phyloP scores from a whole-genome alignment of 2,797 vertebrate species.

The Arrhamphus sclerolepis region DNA sequence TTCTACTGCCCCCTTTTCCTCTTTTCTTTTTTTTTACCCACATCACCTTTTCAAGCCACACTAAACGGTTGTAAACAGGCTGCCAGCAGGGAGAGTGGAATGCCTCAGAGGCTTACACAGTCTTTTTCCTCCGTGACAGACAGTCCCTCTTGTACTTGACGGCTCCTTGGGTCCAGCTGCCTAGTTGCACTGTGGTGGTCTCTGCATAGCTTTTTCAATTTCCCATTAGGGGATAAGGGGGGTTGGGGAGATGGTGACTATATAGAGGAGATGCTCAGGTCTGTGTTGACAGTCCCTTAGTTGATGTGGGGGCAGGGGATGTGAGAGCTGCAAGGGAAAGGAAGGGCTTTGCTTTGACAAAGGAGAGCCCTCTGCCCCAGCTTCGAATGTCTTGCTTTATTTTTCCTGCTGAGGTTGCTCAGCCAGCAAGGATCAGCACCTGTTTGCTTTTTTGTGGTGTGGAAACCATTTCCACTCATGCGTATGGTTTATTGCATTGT shows the following conservation, averaged over 20 bases:
- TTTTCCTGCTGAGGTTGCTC: slow-evolving; percentile 14
- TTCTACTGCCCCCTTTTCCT: slow-evolving; percentile 42
- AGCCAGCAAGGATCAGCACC: slow-evolving; percentile 17
- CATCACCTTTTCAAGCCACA: slow-evolving; percentile 81
- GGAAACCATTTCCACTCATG: slow-evolving; percentile 36
- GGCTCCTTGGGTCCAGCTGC: slow-evolving; percentile 67
- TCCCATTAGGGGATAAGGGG: slow-evolving; percentile 53
- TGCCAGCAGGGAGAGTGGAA: slow-evolving; percentile 74
- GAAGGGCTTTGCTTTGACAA: slow-evolving; percentile 18
- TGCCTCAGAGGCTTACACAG: slow-evolving; percentile 77
- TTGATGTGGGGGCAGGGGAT: slow-evolving; percentile 22
- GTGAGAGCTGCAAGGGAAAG: slow-evolving; percentile 4
- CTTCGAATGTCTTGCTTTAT: not conserved
- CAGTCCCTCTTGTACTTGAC: slow-evolving; percentile 76
- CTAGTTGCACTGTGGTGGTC: slow-evolving; percentile 74
- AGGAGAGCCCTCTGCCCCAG: slow-evolving; percentile 21
- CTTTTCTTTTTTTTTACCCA: slow-evolving; percentile 72
- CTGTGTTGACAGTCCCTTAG: slow-evolving; percentile 31
- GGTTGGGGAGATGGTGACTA: no score
- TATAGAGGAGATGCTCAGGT: slow-evolving; percentile 56
- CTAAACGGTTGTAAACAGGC: slow-evolving; percentile 81
- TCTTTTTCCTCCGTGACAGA: slow-evolving; percentile 74
- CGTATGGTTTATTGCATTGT: slow-evolving; percentile 43
- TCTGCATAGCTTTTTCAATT: slow-evolving; percentile 52
- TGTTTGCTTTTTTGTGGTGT: slow-evolving; percentile 37